Base-by-base conservation (phyloP, 2,797 vertebrate species). In the Acrossocheilus wenchowensis region DNA sequence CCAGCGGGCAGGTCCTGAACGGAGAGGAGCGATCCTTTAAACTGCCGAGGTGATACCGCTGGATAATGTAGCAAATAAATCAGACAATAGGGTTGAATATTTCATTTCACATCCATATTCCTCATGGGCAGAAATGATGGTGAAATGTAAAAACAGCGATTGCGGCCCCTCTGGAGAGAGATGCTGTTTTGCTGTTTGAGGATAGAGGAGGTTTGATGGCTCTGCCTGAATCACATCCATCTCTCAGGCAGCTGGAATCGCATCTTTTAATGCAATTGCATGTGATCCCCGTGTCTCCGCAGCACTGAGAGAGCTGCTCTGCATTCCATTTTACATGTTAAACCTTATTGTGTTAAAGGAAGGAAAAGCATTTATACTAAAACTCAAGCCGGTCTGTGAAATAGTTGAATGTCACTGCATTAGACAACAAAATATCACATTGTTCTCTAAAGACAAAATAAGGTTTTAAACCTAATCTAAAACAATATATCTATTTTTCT, bases 81-180 rank as follows among this genome's bases (percentile, higher is more conserved):
- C 96, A 96, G 95, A 96, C 96, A 95, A 95, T 92, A 92, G 94
- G 93, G 91, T 94, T 93, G 94, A 96, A 93, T 97, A 95, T 97
- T 97, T 96, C 95, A 97, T 97, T 97, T 97, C 95, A 96, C 97
- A 96, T 95, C 95, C 92, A 93, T 94, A 96, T 95, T 96, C 96
- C 96, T 97, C 96, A 91, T 95, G 95, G 97, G 95, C 95, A 95
- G 94, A 94, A 95, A 93, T 94, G 92, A 95, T 92, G 93, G 94
- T 94, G 92, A 96, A 96, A 96, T 93, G 93, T 94, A 95, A 96
- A 96, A 95, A 94, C 92, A 93, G 94, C 95, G 96, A 95, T 95
- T 95, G 95, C 92, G 88, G 89, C 83, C 60, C 95, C 95, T 93
- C 94, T 95, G 96, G 96, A 95, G 93, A 90, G 93, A 94, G 92